Base-by-base conservation (phyloP, 2,888 invertebrate genomes). In the Tinea semifulvella region DNA sequence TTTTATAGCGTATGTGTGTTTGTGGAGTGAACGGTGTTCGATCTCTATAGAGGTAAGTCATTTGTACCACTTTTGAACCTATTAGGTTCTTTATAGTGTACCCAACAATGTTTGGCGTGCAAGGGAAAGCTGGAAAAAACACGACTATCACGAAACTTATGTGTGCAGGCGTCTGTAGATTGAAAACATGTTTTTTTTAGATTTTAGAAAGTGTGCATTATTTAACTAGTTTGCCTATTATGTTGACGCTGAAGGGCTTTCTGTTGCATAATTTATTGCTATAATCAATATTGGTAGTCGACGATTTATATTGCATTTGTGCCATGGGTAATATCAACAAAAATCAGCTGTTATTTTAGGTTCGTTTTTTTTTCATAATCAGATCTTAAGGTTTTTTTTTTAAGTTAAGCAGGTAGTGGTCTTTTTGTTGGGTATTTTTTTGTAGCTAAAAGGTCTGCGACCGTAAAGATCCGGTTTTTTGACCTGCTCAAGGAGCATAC, bases 1-100 rank as follows among this genome's bases (percentile, higher is more conserved):
- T 81, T 67, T 81, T 81, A 81, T 81, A 81, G 80, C 81, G 79
- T 61, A 65, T 47, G 69, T 73, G 70, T 66, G 65, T 56, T 54
- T 60, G 65, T 68, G 76, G 77, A 72, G 77, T 66, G 51, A 55
- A 55, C 56, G 55, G 69, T 69, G 68, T 67, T 43, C 36, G 28
- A 44, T 42, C 35, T 25, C 42, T 46, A 49, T 44, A 51, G 57
- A 75, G 79, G 77, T 73, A 69, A 58, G 59, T 60, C 60, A n/a
- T n/a, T n/a, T n/a, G 63, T 66, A 65, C 7, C 14, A 16, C 26
- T 27, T 45, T 22, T 38, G 26, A 2, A 38, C 14, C n/a, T 38
- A 38, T 38, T 35, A 13, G 6, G 11, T 31, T 8, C n/a, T 31
- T 8, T 31, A 7, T 31, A 11, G 3, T 14, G 38, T 7, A 3